These are phyloP conservation scores for Antennarius striatus DNA, from an alignment of 2,113 vertebrate species.

Conservation along the genomic window DNA sequence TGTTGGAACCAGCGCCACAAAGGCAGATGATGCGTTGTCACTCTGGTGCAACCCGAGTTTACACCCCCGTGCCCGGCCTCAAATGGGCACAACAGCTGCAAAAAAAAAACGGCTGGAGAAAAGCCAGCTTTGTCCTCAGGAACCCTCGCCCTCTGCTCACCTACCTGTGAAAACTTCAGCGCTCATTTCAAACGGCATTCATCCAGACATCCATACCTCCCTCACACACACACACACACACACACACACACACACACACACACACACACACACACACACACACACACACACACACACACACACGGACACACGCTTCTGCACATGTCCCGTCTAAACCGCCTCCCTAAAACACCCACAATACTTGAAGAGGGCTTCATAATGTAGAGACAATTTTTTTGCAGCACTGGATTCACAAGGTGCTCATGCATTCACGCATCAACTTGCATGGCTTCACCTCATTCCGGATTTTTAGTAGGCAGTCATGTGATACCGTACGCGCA, in stretches of 20 bases:
- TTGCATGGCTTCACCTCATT: too few species aligned
- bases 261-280: neutral
- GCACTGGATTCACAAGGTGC: too few species aligned
- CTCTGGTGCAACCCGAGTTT: conserved; percentile 73
- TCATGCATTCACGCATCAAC: too few species aligned
- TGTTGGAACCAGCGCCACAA: conserved; percentile 74
- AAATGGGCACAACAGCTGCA: conserved; percentile 73
- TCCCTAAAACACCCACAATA: neutral
- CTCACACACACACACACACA: conserved; percentile 13
- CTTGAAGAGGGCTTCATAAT: too few species aligned
- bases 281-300: neutral
- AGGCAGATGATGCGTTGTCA: conserved; percentile 78
- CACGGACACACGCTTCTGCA: conserved; percentile 2
- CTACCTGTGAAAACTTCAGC: conserved; percentile 76
- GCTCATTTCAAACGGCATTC: conserved; percentile 55
- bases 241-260: neutral
- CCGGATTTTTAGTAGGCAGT: too few species aligned
- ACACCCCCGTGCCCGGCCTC: conserved; percentile 75
- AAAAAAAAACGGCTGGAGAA: conserved; percentile 71
- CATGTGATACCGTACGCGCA: too few species aligned
- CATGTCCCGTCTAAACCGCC: conserved; percentile 12
- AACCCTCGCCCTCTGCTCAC: conserved; percentile 71
- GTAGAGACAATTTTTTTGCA: too few species aligned
- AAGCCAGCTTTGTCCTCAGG: conserved; percentile 74
- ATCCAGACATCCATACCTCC: conserved; percentile 28